phyloP scores from a whole-genome alignment of 2,797 vertebrate genomes.

The Iguana delicatissima region DNA sequence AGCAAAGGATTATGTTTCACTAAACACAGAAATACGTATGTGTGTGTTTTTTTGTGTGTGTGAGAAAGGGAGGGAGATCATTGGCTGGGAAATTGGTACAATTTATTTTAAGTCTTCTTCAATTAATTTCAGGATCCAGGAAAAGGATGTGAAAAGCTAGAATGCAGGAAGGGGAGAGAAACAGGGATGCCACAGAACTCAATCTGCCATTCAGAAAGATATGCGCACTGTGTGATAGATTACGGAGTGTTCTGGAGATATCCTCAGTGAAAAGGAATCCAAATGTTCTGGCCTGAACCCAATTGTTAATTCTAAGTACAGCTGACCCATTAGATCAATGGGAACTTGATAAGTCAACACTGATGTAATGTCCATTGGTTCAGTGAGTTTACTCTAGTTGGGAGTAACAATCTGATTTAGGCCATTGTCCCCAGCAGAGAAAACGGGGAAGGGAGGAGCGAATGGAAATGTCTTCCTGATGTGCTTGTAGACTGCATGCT shows the following conservation, averaged over 20 bases:
- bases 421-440: background rate
- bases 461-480: background rate
- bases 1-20: background rate
- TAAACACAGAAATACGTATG: background rate
- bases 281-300: too few species aligned
- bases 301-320: too few species aligned
- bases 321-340: too few species aligned
- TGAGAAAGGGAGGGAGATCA: background rate
- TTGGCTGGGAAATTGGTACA: background rate
- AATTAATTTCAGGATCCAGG: background rate
- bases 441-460: background rate
- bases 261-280: background rate
- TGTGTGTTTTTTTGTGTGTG: too few species aligned
- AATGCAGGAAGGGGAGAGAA: background rate
- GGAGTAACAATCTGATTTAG: too few species aligned
- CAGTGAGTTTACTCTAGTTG: too few species aligned
- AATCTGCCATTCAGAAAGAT: conserved; percentile 14
- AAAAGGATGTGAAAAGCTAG: background rate
- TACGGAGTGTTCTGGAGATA: background rate
- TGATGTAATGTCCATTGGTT: too few species aligned
- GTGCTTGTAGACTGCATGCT: background rate
- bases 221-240: background rate
- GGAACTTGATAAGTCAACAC: too few species aligned
- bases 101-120: background rate
- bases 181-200: conserved; percentile 17